Percentiles rank a stretch among this genome's conserved stretches.
These are phyloP conservation scores for Lysandra coridon DNA, from an alignment of 2,888 invertebrate species.

Conservation along the genomic window DNA sequence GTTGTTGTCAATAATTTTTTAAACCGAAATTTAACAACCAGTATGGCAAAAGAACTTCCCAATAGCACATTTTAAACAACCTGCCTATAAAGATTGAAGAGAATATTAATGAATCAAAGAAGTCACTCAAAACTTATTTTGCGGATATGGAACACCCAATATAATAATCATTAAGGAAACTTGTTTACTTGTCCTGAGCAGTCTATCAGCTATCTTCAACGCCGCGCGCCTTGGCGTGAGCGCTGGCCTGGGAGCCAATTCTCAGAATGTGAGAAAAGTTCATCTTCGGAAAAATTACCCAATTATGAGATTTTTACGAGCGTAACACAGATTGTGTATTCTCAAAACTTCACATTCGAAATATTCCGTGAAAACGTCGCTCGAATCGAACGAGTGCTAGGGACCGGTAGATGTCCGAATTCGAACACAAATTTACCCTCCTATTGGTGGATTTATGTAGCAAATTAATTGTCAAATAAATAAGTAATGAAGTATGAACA, in stretches of 20 bases:
- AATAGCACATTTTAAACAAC: too few relatives aligned
- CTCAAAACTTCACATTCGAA: not conserved
- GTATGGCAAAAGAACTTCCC: too few relatives aligned
- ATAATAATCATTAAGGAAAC: too few relatives aligned
- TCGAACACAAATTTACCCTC: not conserved
- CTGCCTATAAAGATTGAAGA: too few relatives aligned
- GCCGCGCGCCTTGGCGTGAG: too few relatives aligned
- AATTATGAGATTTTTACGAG: constrained; percentile 5
- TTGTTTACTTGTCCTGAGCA: too few relatives aligned
- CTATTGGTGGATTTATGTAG: not conserved
- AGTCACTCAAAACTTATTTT: too few relatives aligned
- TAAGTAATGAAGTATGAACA: not conserved
- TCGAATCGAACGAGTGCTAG: constrained; percentile 1
- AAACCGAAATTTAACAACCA: too few relatives aligned
- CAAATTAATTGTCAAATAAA: not conserved
- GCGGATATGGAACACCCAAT: too few relatives aligned
- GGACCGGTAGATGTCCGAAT: constrained; percentile 4
- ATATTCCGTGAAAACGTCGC: constrained; percentile 9
- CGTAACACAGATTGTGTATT: constrained; percentile 25
- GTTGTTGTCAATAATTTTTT: too few relatives aligned
- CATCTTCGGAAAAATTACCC: not conserved
- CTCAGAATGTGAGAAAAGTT: constrained; percentile 16
- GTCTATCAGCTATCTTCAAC: too few relatives aligned
- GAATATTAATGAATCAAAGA: too few relatives aligned
- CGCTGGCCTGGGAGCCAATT: not conserved